Evolutionary conservation across 2,888 invertebrate species (phyloP).

Genomic region (Drosophila anomelani): DNA sequence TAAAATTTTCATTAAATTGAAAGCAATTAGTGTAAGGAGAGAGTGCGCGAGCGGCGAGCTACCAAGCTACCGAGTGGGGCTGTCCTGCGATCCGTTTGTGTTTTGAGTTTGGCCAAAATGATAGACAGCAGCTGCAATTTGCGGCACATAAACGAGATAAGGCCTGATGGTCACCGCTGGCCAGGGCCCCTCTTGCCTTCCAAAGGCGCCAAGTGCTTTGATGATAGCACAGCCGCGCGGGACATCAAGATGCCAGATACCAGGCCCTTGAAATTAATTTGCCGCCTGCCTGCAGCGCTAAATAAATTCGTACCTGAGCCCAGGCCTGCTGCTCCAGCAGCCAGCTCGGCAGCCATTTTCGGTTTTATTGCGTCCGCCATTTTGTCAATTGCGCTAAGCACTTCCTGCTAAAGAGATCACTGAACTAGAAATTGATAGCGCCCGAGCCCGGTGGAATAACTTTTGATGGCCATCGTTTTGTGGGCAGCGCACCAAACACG

Average conservation of each 20-base stretch:
- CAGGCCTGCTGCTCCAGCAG: background rate
- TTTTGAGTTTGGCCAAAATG: slow-evolving; percentile 73
- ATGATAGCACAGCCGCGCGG: slow-evolving; percentile 52
- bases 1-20: slow-evolving; percentile 83
- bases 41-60: slow-evolving; percentile 4
- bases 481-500: slow-evolving; percentile 17
- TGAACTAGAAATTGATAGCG: slow-evolving; percentile 76
- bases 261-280: slow-evolving; percentile 68
- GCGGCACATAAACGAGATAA: slow-evolving; percentile 34
- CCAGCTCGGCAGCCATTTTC: slow-evolving; percentile 47
- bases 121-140: slow-evolving; percentile 56
- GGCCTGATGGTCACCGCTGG: slow-evolving; percentile 20
- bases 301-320: slow-evolving; percentile 57
- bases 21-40: slow-evolving; percentile 78
- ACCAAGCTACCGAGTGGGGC: background rate
- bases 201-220: slow-evolving; percentile 68
- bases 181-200: slow-evolving; percentile 50
- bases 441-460: slow-evolving; percentile 54
- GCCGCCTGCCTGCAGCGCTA: slow-evolving; percentile 65
- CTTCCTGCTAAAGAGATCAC: slow-evolving; percentile 68
- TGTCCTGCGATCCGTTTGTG: slow-evolving; percentile 53
- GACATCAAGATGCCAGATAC: slow-evolving; percentile 62
- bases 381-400: slow-evolving; percentile 50
- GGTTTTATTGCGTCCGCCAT: slow-evolving; percentile 61
- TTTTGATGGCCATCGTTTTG: slow-evolving; percentile 61